Percentiles rank a stretch among this genome's conserved stretches.
Conservation (phyloP, 2,888 invertebrate species). For the Eulithis prunata region DNA sequence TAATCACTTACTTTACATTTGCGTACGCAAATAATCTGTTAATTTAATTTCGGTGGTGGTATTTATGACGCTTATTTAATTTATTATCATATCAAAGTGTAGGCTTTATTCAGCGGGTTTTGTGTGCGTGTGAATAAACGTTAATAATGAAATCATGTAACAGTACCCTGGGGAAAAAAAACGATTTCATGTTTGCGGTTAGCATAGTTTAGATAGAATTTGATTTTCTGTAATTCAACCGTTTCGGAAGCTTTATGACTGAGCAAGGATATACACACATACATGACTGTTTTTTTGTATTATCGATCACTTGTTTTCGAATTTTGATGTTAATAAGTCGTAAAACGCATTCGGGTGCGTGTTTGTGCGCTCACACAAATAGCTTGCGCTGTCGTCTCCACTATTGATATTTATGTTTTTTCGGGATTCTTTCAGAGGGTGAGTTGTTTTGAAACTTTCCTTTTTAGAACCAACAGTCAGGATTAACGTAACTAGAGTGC, state of each 20-base stretch:
- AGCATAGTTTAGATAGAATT: slow-evolving; percentile 59
- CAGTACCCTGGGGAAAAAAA: slow-evolving; percentile 68
- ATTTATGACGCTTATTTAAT: slow-evolving; percentile 80
- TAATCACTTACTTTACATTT: slow-evolving; percentile 83
- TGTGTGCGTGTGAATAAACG: slow-evolving; percentile 75
- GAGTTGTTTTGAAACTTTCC: slow-evolving; percentile 75
- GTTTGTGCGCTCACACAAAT: slow-evolving; percentile 63
- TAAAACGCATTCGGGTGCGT: slow-evolving; percentile 67
- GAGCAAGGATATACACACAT: too few species aligned
- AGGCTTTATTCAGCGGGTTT: slow-evolving; percentile 71
- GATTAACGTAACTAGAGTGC: slow-evolving; percentile 77
- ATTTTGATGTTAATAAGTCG: slow-evolving; percentile 63
- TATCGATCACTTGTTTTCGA: slow-evolving; percentile 65
- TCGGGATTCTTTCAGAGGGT: slow-evolving; percentile 67
- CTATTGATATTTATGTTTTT: slow-evolving; percentile 79
- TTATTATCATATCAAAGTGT: slow-evolving; percentile 81
- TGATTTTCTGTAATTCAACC: slow-evolving; percentile 48
- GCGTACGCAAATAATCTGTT: slow-evolving; percentile 80
- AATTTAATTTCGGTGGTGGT: slow-evolving; percentile 78
- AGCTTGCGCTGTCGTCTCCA: slow-evolving; percentile 58
- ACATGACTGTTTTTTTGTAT: slow-evolving; percentile 48
- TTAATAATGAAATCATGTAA: slow-evolving; percentile 74
- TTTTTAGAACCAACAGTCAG: slow-evolving; percentile 64
- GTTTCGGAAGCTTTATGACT: slow-evolving; percentile 26
- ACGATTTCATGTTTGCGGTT: slow-evolving; percentile 66